Base-by-base conservation (phyloP, 2,888 invertebrate genomes). In the Fragum whitleyi region DNA sequence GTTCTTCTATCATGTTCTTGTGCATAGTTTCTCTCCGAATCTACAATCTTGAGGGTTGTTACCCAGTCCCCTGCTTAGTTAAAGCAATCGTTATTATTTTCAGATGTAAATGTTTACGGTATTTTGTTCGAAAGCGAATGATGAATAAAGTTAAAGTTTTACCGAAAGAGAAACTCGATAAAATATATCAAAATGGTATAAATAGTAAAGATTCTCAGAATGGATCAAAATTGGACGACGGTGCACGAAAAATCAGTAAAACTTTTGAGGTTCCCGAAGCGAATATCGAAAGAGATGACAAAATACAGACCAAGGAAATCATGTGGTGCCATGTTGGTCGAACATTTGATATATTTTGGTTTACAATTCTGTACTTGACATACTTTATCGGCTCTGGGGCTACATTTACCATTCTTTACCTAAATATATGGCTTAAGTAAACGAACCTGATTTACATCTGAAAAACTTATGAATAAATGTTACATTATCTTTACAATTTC, bases 1-100 rank as follows among this genome's bases (percentile, higher is more conserved):
- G 84, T 21, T 57, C 73, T 0, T 19, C 53, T 28, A 79, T 77
- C n/a, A 74, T 80, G 77, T 69, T 77, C 21, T 9, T 79, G 16
- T 83, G 83, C 51, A 77, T 83, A n/a, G 19, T 79, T 9, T 79
- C 83, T 6, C 26, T 77, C 16, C 65, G 74, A 16, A 79, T 83
- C 11, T 70, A 80, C 36, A 72, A 81, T 16, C 26, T 29, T 32
- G n/a, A 61, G n/a, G 61, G 29, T 0, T 36, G 32, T 9, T 36
- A 36, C 32, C 11, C 5, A 14, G 61, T 61, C 0, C 61, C 61
- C 7, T 57, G 57, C 19, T 28, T 57, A 3, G 26, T 57, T 16
- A 57, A 57, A 57, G 57, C 26, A 19, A 28, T 57, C 6, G 57
- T 57, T 16, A 57, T 57, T 26, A 9, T 57, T 5, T 28, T 57